Conservation (phyloP, 2,888 invertebrate genomes). For the Epinotia brunnichana region DNA sequence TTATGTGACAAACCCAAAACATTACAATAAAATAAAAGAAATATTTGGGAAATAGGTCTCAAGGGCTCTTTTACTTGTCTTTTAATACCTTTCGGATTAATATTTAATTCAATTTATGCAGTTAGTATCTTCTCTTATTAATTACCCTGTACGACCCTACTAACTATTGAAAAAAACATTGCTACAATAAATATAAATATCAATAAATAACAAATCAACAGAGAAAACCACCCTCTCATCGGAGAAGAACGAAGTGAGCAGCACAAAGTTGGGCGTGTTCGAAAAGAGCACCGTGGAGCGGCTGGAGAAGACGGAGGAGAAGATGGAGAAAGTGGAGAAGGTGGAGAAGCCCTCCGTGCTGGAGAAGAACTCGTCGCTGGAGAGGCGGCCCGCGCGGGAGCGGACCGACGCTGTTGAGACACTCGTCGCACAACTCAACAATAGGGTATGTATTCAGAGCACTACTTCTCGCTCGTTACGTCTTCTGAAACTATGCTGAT, state of each 20-base stretch:
- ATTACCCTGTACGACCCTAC: too few species aligned
- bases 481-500: not conserved
- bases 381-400: conserved; percentile 63
- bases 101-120: too few species aligned
- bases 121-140: too few species aligned
- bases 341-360: conserved; percentile 45
- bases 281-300: conserved; percentile 61
- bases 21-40: too few species aligned
- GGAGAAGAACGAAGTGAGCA: conserved; percentile 54
- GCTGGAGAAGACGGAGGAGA: conserved; percentile 63
- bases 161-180: too few species aligned
- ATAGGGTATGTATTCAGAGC: conserved; percentile 77
- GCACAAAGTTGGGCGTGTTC: conserved; percentile 51
- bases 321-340: conserved; percentile 53
- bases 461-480: too few species aligned
- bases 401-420: conserved; percentile 65
- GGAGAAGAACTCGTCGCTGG: conserved; percentile 59
- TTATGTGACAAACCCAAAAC: too few species aligned
- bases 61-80: too few species aligned
- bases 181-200: not conserved
- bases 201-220: not conserved
- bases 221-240: conserved; percentile 51
- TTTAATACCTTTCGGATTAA: too few species aligned
- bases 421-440: conserved; percentile 76
- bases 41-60: too few species aligned